Evolutionary conservation across 92 coral and sea anemone species (phyloP), one percentile per base, ranked within the genome.

Genomic region (Epizoanthus rinbou): DNA sequence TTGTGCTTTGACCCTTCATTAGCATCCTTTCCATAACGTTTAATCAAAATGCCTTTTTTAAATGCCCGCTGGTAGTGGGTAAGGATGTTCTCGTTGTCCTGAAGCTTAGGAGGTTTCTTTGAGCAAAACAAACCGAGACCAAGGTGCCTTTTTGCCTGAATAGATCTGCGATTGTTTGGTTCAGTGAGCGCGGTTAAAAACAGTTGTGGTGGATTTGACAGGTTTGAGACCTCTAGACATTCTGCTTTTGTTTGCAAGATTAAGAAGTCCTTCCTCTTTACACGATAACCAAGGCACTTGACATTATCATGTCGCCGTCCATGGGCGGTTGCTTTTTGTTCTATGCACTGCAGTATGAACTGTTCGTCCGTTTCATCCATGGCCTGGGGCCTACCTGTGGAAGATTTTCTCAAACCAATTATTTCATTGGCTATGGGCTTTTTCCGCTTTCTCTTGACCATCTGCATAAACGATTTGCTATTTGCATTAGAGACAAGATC

Each of bases 71-170:
- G 80, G 71, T 71, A 64, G 7, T 69, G 86, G 2, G 86, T 83
- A n/a, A 81, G 66, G 8, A 81, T 69, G 57, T 83, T 83, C 3
- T 73, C 81, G 57, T 72, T 83, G 39, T 73, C 81, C 23, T 83
- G 81, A 33, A 73, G 73, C 58, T 83, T 83, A 11, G 86, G 86
- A 4, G 80, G 86, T 16, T 83, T 83, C 50, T 83, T 83, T 18
- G 79, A 52, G 35, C 80, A 83, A 43, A 83, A 83, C 7, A 83
- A 80, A 1, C 80, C 86, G 19, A 71, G 71, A 72, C 86, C 70
- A 54, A 57, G 21, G 31, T 83, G 86, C 18, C 72, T 71, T 43
- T 58, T 83, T 18, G 86, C 86, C 21, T 83, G 80, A 22, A 83
- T 57, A 57, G 68, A 52, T 35, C 86, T 83, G 16, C 70, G 15